Evolutionary conservation across 2,113 vertebrate species (phyloP).

Genomic region (Pangasianodon hypophthalmus): DNA sequence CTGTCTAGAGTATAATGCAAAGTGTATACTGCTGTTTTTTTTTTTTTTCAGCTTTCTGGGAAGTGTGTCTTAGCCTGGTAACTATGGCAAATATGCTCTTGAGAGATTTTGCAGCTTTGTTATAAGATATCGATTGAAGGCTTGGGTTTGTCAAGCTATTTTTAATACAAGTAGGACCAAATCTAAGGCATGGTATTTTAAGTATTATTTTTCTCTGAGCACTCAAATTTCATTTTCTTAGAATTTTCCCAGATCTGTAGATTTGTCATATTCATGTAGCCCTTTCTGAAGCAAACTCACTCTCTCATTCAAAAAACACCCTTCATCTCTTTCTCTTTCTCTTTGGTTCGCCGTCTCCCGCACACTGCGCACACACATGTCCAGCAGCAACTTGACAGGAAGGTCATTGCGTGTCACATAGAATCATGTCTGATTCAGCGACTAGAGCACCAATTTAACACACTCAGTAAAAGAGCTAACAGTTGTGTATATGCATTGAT

Average conservation of each 20-base stretch:
- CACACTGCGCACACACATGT: not conserved
- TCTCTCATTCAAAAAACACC: constrained; percentile 11
- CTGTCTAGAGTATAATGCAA: not conserved
- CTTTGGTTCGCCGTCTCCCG: not conserved
- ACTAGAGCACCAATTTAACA: constrained; percentile 12
- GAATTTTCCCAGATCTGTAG: not conserved
- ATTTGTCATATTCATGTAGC: not conserved
- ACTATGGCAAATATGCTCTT: not conserved
- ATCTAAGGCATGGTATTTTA: too few relatives aligned
- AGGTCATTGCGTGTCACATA: not conserved
- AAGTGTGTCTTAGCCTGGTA: not conserved
- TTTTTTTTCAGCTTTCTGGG: not conserved
- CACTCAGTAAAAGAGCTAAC: not conserved
- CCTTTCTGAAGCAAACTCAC: not conserved
- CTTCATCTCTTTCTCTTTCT: not conserved
- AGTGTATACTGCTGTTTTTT: not conserved
- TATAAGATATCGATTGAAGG: not conserved
- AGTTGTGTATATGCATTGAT: too few relatives aligned
- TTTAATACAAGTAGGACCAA: not conserved
- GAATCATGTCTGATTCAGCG: not conserved
- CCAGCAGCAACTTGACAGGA: not conserved
- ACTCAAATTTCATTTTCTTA: not conserved
- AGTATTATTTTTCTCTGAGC: not conserved
- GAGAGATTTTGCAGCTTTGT: not conserved
- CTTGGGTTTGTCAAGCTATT: not conserved